A percentile compares a stretch with the other conserved stretches of the same genome.
phyloP scores from a whole-genome alignment of 35 echinoderm and acorn worm genomes.

The Acanthaster planci region DNA sequence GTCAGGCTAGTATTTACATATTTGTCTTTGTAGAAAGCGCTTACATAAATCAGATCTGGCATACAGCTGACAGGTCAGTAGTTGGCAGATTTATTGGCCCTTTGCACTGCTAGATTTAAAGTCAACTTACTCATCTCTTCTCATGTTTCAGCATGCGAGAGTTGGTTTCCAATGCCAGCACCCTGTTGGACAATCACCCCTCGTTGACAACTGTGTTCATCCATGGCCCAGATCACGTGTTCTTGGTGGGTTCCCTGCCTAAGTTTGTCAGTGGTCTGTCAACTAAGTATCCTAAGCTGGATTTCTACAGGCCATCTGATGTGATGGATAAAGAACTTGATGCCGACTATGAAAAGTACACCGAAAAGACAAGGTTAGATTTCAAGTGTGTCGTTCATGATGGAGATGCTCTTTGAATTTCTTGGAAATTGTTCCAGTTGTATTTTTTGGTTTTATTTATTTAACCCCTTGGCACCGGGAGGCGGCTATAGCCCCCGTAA shows the following conservation, averaged over 20 bases:
- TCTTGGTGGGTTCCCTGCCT: constrained; percentile 3
- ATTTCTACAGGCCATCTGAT: constrained; percentile 16
- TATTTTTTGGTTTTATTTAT: too few relatives aligned
- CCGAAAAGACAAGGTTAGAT: constrained; percentile 56
- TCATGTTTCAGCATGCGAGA: constrained; percentile 40
- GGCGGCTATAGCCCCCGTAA: too few relatives aligned
- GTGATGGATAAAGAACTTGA: constrained; percentile 32
- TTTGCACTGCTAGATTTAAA: background rate
- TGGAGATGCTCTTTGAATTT: background rate
- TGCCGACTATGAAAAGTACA: constrained; percentile 44
- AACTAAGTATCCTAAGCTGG: constrained; percentile 20
- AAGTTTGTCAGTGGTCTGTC: constrained; percentile 5
- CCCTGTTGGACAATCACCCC: constrained; percentile 29
- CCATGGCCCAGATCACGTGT: constrained; percentile 59
- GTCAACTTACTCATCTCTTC: background rate
- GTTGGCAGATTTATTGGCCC: background rate
- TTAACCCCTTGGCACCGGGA: too few relatives aligned
- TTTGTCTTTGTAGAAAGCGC: background rate
- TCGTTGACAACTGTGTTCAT: constrained; percentile 39
- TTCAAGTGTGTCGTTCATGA: background rate
- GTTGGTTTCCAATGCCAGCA: constrained; percentile 28
- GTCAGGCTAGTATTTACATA: background rate
- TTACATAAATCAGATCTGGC: background rate
- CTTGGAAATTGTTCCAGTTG: too few relatives aligned
- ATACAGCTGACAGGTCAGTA: background rate